Percentiles rank a stretch among this genome's conserved stretches.
phyloP scores from a whole-genome alignment of 2,888 invertebrate genomes.

The Cantharis nigra region DNA sequence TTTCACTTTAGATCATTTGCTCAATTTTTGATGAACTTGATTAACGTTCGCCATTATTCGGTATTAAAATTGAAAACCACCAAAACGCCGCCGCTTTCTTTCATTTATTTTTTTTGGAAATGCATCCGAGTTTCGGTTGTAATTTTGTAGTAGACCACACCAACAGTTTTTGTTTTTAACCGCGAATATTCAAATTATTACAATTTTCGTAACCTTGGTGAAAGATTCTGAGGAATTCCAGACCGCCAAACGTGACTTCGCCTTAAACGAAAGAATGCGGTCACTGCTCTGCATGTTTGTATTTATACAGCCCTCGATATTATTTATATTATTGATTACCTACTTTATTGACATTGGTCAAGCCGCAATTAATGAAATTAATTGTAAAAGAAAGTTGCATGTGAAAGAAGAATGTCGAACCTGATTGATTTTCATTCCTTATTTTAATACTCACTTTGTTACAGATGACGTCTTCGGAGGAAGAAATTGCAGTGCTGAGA shows the following conservation, averaged over 20 bases:
- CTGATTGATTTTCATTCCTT: not conserved
- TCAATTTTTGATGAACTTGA: not conserved
- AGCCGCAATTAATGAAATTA: not conserved
- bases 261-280: constrained; percentile 38
- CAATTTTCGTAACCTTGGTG: constrained; percentile 22
- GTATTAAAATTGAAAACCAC: not conserved
- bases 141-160: not conserved
- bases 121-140: not conserved
- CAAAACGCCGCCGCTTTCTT: not conserved
- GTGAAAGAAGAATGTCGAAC: not conserved
- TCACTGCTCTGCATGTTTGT: constrained; percentile 35
- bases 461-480: constrained; percentile 69
- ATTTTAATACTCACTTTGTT: constrained; percentile 49
- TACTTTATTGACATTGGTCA: constrained; percentile 3
- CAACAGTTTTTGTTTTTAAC: not conserved
- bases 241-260: constrained; percentile 33
- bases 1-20: constrained; percentile 11
- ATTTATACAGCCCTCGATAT: constrained; percentile 23
- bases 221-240: constrained; percentile 31
- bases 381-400: not conserved
- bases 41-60: not conserved
- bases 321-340: constrained; percentile 16
- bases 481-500: constrained; percentile 62
- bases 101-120: not conserved
- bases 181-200: constrained; percentile 16